Conservation (phyloP, 2,797 vertebrate genomes). For the Decapterus maruadsi region DNA sequence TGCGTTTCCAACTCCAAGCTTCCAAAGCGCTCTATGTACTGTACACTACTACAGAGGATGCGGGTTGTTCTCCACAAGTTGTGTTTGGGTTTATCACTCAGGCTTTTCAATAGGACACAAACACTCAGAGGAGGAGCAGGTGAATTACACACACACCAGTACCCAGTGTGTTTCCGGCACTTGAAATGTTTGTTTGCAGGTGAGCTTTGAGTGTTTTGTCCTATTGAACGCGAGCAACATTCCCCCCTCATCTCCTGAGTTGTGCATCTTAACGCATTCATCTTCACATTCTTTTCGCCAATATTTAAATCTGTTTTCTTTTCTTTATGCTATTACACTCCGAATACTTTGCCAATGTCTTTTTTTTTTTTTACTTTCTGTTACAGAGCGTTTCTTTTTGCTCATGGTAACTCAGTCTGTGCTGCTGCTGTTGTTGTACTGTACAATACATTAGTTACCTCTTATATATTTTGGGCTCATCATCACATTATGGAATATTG, state of each 20-base stretch:
- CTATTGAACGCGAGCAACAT: constrained; percentile 65
- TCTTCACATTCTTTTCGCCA: constrained; percentile 67
- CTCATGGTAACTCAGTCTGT: constrained; percentile 68
- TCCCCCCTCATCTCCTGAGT: constrained; percentile 51
- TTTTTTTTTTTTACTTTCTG: constrained; percentile 35
- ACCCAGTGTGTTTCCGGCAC: neutral
- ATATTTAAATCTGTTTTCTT: constrained; percentile 30
- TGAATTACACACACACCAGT: constrained; percentile 27
- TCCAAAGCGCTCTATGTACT: constrained; percentile 75
- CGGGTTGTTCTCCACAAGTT: constrained; percentile 55
- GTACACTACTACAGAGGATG: constrained; percentile 65
- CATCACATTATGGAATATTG: constrained; percentile 37
- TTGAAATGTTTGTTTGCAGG: constrained; percentile 13
- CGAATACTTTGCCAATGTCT: constrained; percentile 66
- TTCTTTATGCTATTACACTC: constrained; percentile 50
- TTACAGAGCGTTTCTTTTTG: constrained; percentile 62
- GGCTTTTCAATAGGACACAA: constrained; percentile 69
- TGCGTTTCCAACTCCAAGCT: constrained; percentile 70
- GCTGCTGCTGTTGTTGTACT: constrained; percentile 82
- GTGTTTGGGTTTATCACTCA: constrained; percentile 48
- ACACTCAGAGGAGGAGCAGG: constrained; percentile 43
- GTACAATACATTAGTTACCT: constrained; percentile 84
- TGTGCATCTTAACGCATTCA: constrained; percentile 50
- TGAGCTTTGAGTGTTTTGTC: constrained; percentile 57
- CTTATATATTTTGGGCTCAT: constrained; percentile 69